Evolutionary conservation across 2,113 vertebrate species (phyloP).

Genomic region (Mixornis gularis): DNA sequence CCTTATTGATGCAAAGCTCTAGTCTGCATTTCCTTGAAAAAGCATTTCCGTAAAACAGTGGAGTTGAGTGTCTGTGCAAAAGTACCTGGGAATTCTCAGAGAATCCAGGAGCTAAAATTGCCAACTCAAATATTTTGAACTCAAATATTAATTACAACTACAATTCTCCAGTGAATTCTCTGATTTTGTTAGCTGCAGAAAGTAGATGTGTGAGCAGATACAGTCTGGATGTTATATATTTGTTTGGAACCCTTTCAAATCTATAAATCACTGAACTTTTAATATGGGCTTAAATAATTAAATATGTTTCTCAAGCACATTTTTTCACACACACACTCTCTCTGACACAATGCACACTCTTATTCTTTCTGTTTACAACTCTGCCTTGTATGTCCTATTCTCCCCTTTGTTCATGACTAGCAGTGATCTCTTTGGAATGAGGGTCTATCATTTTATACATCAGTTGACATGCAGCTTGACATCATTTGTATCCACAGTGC

Average conservation of each 20-base stretch:
- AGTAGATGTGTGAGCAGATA: not conserved
- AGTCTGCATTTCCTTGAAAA: not conserved
- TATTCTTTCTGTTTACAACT: not conserved
- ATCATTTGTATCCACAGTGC: fast-evolving
- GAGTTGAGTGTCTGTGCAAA: not conserved
- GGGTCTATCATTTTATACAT: not conserved
- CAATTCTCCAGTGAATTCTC: not conserved
- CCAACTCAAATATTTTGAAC: conserved; percentile 9
- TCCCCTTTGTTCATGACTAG: not conserved
- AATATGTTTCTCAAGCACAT: not conserved
- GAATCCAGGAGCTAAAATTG: not conserved
- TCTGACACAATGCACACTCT: not conserved
- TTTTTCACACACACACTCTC: not conserved
- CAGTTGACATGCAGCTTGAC: not conserved
- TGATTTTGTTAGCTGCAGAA: not conserved
- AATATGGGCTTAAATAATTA: not conserved
- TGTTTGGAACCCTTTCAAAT: not conserved
- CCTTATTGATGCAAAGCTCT: not conserved
- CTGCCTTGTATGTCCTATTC: fast-evolving
- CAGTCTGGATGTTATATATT: not conserved
- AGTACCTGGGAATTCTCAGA: not conserved
- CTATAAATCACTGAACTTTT: not conserved
- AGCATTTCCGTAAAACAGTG: not conserved
- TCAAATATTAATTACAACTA: not conserved
- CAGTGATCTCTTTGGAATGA: not conserved